Conservation (phyloP, 1,140 invertebrate species). For the Pachypeltis micranthus region DNA sequence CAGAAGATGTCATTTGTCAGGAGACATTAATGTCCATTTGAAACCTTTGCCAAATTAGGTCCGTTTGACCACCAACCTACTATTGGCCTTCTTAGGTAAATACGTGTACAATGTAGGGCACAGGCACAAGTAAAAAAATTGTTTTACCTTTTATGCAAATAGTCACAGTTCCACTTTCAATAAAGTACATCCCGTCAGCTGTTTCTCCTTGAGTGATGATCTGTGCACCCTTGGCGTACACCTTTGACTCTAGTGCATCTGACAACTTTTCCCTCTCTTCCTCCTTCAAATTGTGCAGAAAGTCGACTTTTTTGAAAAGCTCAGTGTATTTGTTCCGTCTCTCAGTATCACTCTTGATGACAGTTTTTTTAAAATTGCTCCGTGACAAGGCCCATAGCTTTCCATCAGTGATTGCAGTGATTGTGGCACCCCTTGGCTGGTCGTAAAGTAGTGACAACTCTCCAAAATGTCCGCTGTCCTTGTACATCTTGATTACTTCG, state of each 20-base stretch:
- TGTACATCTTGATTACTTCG: neutral
- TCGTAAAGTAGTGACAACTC: neutral
- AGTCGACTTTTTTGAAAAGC: neutral
- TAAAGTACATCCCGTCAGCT: neutral
- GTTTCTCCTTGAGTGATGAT: neutral
- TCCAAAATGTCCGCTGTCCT: neutral
- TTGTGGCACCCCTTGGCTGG: neutral
- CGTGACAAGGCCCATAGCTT: neutral
- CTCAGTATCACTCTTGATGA: neutral
- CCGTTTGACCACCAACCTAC: too few relatives aligned
- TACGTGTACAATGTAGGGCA: too few relatives aligned
- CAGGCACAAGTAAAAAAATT: too few relatives aligned
- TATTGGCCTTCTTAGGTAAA: too few relatives aligned
- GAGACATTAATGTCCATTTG: too few relatives aligned
- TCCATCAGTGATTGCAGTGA: neutral
- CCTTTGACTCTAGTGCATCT: neutral
- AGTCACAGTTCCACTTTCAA: neutral
- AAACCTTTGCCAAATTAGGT: too few relatives aligned
- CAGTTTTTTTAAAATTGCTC: neutral
- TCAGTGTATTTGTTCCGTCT: neutral
- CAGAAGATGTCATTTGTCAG: too few relatives aligned
- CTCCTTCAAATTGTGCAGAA: neutral
- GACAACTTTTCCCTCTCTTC: neutral
- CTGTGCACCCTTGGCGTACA: neutral
- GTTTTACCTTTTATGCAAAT: neutral